These are phyloP conservation scores for Lepidothrix coronata DNA, from an alignment of 2,113 vertebrate species.

Conservation along the genomic window DNA sequence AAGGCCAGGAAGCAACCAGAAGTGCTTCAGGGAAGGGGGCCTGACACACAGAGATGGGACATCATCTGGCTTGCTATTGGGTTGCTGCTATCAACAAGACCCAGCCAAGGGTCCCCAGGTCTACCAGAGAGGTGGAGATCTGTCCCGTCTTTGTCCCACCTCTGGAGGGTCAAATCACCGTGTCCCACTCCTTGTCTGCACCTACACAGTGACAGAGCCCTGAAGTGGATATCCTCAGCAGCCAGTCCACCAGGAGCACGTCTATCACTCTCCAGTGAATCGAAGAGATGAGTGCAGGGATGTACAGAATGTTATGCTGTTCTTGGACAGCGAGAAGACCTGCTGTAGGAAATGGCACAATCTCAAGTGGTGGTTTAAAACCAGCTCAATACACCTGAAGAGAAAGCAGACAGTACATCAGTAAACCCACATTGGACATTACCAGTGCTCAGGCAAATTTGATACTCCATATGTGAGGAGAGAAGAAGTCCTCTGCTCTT, in stretches of 20 bases:
- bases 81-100: background rate
- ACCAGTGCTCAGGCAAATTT: background rate
- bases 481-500: background rate
- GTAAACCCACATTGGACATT: background rate
- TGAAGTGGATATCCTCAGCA: background rate
- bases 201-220: background rate
- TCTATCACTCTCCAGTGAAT: background rate
- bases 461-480: background rate
- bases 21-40: background rate
- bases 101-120: background rate
- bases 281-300: background rate
- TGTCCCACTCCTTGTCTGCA: background rate
- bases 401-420: background rate
- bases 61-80: background rate
- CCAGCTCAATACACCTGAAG: background rate
- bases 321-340: background rate
- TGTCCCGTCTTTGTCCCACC: background rate
- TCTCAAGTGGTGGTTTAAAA: background rate
- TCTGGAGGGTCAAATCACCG: background rate
- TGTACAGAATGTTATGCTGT: background rate
- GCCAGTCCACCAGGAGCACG: fast-evolving
- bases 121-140: background rate
- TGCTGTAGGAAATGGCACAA: background rate
- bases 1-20: background rate
- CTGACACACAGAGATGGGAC: background rate